These are phyloP conservation scores for Slavum lentiscoides DNA, from an alignment of 2,888 invertebrate species.

Conservation along the genomic window DNA sequence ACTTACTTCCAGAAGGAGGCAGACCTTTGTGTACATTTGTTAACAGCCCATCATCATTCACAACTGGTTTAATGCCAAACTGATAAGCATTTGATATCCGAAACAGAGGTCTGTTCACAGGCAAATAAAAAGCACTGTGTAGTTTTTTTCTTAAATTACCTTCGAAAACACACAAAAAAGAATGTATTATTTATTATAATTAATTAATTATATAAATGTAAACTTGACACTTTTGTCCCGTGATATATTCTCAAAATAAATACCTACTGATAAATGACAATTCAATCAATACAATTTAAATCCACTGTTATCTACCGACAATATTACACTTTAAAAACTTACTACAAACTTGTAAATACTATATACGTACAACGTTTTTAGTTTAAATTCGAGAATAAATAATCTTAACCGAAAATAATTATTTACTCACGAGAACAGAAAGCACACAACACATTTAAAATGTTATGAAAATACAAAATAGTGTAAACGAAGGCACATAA, in stretches of 20 bases:
- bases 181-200: background rate
- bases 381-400: too few relatives aligned
- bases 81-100: slow-evolving; percentile 71
- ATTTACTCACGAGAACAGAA: background rate
- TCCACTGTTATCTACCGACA: background rate
- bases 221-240: too few relatives aligned
- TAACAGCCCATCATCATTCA: slow-evolving; percentile 63
- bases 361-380: background rate
- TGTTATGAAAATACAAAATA: background rate
- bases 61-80: slow-evolving; percentile 62
- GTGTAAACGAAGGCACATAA: too few relatives aligned
- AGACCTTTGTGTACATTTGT: slow-evolving; percentile 76
- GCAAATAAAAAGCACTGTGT: slow-evolving; percentile 73
- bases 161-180: slow-evolving; percentile 18
- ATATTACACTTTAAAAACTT: background rate
- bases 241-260: background rate
- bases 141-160: slow-evolving; percentile 64
- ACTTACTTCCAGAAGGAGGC: slow-evolving; percentile 59
- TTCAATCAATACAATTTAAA: background rate
- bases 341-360: background rate
- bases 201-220: background rate
- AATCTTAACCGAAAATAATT: background rate
- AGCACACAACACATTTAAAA: background rate
- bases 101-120: slow-evolving; percentile 73
- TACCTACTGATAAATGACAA: background rate